Percentiles rank a stretch among this genome's conserved stretches.
These are phyloP conservation scores for Cebus imitator DNA, from an alignment of 2,113 vertebrate genomes.

Conservation along the genomic window DNA sequence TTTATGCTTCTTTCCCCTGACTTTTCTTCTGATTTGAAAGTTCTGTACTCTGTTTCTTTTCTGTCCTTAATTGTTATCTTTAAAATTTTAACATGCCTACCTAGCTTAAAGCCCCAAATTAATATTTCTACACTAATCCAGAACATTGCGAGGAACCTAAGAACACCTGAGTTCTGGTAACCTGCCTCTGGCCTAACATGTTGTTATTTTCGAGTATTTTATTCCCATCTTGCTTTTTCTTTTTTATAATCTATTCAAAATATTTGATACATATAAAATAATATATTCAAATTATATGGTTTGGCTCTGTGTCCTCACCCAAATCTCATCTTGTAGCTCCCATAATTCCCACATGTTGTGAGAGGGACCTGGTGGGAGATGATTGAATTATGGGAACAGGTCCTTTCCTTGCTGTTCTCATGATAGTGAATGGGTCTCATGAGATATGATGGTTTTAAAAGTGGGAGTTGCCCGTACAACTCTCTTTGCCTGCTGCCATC, in stretches of 20 bases:
- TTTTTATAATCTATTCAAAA: not conserved
- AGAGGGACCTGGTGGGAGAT: too few species aligned
- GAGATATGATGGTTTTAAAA: too few species aligned
- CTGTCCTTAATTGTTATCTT: not conserved
- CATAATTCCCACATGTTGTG: too few species aligned
- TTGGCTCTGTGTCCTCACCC: too few species aligned
- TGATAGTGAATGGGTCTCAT: too few species aligned
- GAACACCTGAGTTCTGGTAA: not conserved
- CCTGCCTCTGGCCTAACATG: not conserved
- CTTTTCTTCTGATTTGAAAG: not conserved
- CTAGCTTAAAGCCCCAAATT: not conserved
- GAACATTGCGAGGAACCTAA: not conserved
- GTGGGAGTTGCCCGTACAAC: too few species aligned
- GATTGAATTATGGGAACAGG: too few species aligned
- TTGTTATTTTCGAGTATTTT: not conserved
- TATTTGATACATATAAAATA: not conserved
- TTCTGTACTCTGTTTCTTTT: not conserved
- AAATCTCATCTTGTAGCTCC: too few species aligned
- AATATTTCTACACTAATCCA: not conserved
- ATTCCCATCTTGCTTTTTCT: not conserved
- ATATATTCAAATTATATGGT: not conserved
- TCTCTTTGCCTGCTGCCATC: too few species aligned
- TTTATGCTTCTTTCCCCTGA: not conserved
- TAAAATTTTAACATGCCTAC: not conserved
- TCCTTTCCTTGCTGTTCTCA: too few species aligned